These are phyloP conservation scores for Salvelinus alpinus DNA, from an alignment of 2,113 vertebrate genomes.

Conservation along the genomic window DNA sequence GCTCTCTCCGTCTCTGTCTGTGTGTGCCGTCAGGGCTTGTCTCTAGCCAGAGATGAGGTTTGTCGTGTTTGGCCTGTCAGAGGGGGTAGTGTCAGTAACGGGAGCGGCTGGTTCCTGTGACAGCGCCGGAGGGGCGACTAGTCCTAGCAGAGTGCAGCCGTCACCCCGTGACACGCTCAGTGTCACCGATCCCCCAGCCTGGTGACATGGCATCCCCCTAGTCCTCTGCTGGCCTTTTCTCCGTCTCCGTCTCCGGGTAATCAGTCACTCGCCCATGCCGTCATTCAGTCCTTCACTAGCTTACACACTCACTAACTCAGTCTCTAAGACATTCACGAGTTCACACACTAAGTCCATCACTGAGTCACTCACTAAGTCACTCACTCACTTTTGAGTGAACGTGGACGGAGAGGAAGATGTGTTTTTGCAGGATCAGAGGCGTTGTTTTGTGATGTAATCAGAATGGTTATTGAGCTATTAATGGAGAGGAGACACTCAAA, in stretches of 20 bases:
- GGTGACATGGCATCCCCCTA: constrained; percentile 52
- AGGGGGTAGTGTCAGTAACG: constrained; percentile 76
- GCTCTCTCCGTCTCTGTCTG: constrained; percentile 52
- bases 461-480: no score
- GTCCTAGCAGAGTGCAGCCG: constrained; percentile 74
- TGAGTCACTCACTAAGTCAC: no score
- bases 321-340: neutral
- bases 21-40: constrained; percentile 60
- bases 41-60: constrained; percentile 79
- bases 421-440: no score
- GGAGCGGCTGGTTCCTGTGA: constrained; percentile 72
- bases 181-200: constrained; percentile 72
- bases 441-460: no score
- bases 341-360: no score
- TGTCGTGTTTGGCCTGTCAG: constrained; percentile 80
- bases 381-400: no score
- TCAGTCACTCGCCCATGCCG: neutral
- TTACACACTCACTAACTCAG: constrained; percentile 32
- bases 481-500: no score
- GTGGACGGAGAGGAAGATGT: no score
- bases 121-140: constrained; percentile 72
- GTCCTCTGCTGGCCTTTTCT: constrained; percentile 59
- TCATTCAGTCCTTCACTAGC: constrained; percentile 41
- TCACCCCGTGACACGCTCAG: constrained; percentile 77
- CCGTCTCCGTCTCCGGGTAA: neutral